Base-by-base conservation (phyloP, 2,888 invertebrate species). In the Alviniconcha strummeri region DNA sequence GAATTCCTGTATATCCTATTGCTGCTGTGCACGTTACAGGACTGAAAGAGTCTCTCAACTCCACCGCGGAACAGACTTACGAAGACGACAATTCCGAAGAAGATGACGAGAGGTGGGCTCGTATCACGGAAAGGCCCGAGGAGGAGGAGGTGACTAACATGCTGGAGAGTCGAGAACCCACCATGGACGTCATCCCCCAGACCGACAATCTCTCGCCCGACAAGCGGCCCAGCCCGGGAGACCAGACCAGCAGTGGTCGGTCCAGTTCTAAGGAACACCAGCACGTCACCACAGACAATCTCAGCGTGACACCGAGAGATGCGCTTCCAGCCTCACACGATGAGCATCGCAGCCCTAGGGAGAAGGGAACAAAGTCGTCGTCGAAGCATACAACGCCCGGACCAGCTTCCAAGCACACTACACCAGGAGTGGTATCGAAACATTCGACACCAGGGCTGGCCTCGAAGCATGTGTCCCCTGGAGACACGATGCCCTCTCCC, bases 101-200 rank as follows among this genome's bases (percentile, higher is more conserved):
- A 86, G 72, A 77, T 36, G 76, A 80, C 55, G 72, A 87, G 84
- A 64, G 83, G 78, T 71, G 84, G 86, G 84, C 82, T 57, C n/a
- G 85, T 81, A 71, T 83, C 81, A 78, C 87, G 82, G 64, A 86
- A 81, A 83, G 80, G 84, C 76, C 86, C 74, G 84, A 84, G 54
- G 84, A 84, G 71, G 84, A 84, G 55, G 84, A 82, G 19, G 74
- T 83, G 19, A 77, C 83, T 60, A 84, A 67, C 69, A 60, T 84
- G 55, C 36, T 36, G 36, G 36, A 36, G 36, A 83, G 82, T 71
- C 76, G 82, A 78, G 78, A 76, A 71, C 77, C 55, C 79, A 79
- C 79, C 17, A 5, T 15, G 52, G 79, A 79, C 5, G 17, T 54
- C 11, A 52, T 64, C 17, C 64, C 36, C 5, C 64, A 79, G 54